Base-by-base conservation (phyloP, 2,113 vertebrate species). In the Myiozetetes cayanensis region DNA sequence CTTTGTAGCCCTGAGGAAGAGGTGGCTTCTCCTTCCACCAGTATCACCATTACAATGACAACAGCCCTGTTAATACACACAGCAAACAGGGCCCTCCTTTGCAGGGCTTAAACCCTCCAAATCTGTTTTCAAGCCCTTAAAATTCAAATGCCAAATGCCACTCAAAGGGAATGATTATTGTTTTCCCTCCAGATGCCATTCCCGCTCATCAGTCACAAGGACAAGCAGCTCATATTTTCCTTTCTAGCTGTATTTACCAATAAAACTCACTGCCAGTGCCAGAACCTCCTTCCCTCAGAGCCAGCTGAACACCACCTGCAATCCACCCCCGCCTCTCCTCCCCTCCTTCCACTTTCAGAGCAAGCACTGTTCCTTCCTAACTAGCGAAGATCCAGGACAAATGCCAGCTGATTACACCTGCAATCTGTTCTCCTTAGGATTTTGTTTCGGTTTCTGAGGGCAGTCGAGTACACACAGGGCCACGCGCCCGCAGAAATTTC, bases 361-460 rank as follows among this genome's bases (percentile, higher is more conserved):
- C 93, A 85, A 96, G 59, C 55, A 4, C 61, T 58, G 41, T 50
- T 96, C 71, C 70, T 96, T 83, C 87, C 78, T 39, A 90, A 83
- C 25, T 4, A 80, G 89, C 4, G 0, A 70, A 53, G 71, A 76
- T 46, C 81, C 82, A 91, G 91, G 91, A 94, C n/a, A 77, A 94
- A 90, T 89, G 87, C 94, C 95, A 96, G 94, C 25, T 91, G 94
- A 93, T 96, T 81, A 89, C 91, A 96, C 91, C 91, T 95, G 93
- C 94, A 94, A 62, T 95, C 91, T 95, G 85, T 87, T 95, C 52
- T 0, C 77, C 56, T 12, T 9, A 53, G 81, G 80, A 10, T 61
- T 12, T 85, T 63, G 68, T 91, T 87, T 82, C 41, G 8, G 59
- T 83, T 77, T 84, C 88, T 10, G 85, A 68, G 72, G 82, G 74